phyloP scores from a whole-genome alignment of 2,888 invertebrate genomes.

The Ophonus ardosiacus region DNA sequence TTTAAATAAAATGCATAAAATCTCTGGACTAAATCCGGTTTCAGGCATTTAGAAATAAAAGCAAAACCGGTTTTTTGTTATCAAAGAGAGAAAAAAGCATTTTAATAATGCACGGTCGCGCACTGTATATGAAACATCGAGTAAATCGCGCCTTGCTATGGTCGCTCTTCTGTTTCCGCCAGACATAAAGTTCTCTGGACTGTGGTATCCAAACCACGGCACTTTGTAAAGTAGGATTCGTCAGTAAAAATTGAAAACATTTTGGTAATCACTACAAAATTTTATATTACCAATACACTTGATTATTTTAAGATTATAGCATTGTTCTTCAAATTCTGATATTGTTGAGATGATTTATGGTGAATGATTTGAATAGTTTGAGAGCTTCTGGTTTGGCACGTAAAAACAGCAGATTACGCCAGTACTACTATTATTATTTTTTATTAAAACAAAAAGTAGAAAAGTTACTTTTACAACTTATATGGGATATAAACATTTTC shows the following conservation, averaged over 20 bases:
- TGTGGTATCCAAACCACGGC: neutral
- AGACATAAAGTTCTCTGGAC: neutral
- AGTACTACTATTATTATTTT: neutral
- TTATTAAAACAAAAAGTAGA: neutral
- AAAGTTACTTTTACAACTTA: neutral
- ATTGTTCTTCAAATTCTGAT: neutral
- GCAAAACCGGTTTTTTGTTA: constrained; percentile 28
- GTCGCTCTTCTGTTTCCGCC: neutral
- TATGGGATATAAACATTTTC: neutral
- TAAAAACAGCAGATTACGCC: constrained; percentile 15
- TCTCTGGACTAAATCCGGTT: constrained; percentile 15
- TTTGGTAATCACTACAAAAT: neutral
- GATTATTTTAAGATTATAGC: neutral
- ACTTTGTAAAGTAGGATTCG: neutral
- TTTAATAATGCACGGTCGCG: constrained; percentile 23
- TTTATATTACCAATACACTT: neutral
- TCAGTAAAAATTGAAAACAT: neutral
- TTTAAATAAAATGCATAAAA: constrained; percentile 16
- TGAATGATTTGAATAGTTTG: neutral
- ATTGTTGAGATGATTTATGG: neutral
- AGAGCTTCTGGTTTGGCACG: neutral
- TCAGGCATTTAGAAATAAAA: constrained; percentile 9
- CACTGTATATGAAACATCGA: constrained; percentile 21
- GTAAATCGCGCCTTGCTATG: constrained; percentile 17
- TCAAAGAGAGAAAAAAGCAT: constrained; percentile 13